phyloP scores from a whole-genome alignment of 1,140 invertebrate genomes.

The Plutomurus gul region DNA sequence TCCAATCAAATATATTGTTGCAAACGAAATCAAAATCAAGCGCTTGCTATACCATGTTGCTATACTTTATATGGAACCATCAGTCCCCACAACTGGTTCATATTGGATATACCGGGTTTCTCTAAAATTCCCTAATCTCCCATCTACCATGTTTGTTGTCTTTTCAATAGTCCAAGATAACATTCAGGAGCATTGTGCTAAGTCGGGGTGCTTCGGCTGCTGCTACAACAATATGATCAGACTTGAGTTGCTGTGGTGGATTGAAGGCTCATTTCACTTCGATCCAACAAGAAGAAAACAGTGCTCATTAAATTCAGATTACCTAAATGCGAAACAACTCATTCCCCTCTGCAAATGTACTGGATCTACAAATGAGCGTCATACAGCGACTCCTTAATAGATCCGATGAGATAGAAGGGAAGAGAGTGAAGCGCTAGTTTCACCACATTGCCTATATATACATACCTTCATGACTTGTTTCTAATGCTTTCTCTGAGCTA shows the following conservation, averaged over 20 bases:
- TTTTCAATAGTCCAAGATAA: too few species aligned
- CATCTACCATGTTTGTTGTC: too few species aligned
- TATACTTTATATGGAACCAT: background rate
- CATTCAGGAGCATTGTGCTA: too few species aligned
- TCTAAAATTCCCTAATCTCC: background rate
- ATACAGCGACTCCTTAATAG: background rate
- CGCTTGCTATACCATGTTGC: too few species aligned
- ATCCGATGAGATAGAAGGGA: background rate
- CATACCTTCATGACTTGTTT: background rate
- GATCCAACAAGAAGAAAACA: background rate
- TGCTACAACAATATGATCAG: too few species aligned
- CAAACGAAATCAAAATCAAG: background rate
- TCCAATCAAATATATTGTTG: too few species aligned
- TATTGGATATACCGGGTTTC: background rate
- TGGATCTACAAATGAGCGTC: background rate
- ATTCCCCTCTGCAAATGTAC: background rate
- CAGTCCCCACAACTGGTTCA: background rate
- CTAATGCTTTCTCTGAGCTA: background rate
- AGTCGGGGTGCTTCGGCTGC: too few species aligned
- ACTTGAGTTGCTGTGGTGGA: background rate
- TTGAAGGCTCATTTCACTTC: background rate
- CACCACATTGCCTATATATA: background rate
- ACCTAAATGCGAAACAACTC: background rate
- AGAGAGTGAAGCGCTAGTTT: background rate
- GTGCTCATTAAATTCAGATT: constrained; percentile 16